Base-by-base conservation (phyloP, 2,888 invertebrate genomes). In the Nasonia oneida region DNA sequence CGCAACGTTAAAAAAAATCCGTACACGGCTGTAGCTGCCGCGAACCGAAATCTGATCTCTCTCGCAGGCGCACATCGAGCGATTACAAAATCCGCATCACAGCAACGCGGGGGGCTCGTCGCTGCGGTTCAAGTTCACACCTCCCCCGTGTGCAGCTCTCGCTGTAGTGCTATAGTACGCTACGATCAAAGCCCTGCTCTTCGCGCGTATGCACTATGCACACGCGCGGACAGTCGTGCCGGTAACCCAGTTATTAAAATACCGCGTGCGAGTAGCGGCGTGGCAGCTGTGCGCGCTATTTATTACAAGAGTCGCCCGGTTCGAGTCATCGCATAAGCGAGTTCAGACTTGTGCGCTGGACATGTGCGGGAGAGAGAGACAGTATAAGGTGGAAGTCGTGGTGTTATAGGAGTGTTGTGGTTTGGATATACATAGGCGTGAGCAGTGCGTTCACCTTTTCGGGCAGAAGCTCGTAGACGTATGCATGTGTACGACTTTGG, bases 221-320 rank as follows among this genome's bases (percentile, higher is more conserved):
- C 15, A n/a, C 37, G 53, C 71, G 6, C 29, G 33, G 15, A 76
- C 18, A 57, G 67, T 23, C n/a, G 42, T 18, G 79, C 84, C 82
- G 57, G 75, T 87, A 87, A 87, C 87, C 87, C 82, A 87, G 86
- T 87, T 87, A 87, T 86, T 84, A 87, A 87, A 87, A 84, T 87
- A 85, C 83, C 87, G 70, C 81, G 37, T 37, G 53, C 39, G 53
- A 61, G 57, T 23, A 61, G 6, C 61, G 33, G 53, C 57, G 57
- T 64, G 33, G 50, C 53, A 33, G 50, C 61, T 61, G 61, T 42
- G 42, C 77, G 77, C 86, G 53, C 74, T 79, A 79, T 83, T 82
- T 83, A 67, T 80, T 64, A 33, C 64, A 29, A 6, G 77, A 70
- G 50, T 8, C 18, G 12, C 39, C 61, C 39, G 61, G 23, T 57